phyloP scores from a whole-genome alignment of 2,797 vertebrate genomes.

The Echeneis naucrates region DNA sequence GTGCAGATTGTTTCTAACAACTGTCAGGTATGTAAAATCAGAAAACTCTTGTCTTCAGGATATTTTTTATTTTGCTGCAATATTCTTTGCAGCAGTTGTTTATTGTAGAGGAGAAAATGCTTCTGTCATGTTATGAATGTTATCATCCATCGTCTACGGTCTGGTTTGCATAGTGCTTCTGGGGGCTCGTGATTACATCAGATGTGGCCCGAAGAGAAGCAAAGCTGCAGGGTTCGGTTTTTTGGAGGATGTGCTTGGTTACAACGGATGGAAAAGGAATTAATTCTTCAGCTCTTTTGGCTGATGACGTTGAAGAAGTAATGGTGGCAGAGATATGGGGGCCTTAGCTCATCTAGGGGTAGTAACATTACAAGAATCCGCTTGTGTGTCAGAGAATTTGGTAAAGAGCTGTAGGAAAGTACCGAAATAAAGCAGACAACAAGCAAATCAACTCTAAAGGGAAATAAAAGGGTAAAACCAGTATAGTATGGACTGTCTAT shows the following conservation, averaged over 20 bases:
- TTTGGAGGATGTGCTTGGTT: slow-evolving; percentile 3
- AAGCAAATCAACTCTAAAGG: not conserved
- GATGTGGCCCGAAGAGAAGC: slow-evolving; percentile 28
- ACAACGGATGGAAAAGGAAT: slow-evolving; percentile 14
- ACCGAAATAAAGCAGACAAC: not conserved
- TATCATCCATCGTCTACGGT: slow-evolving; percentile 72
- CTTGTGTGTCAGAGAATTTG: not conserved
- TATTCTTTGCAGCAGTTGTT: slow-evolving; percentile 46
- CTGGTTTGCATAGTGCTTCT: slow-evolving; percentile 56
- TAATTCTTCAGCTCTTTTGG: slow-evolving; percentile 14
- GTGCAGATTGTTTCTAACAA: no score
- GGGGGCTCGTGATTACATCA: slow-evolving; percentile 60
- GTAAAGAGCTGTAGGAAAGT: slow-evolving; percentile 31
- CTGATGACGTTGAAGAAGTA: slow-evolving; percentile 14
- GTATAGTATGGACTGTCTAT: slow-evolving; percentile 1
- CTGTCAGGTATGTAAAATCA: not conserved
- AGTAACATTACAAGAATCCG: not conserved
- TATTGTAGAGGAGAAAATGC: slow-evolving; percentile 43
- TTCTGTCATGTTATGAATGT: slow-evolving; percentile 62
- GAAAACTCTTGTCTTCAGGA: not conserved
- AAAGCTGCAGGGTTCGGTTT: slow-evolving; percentile 22
- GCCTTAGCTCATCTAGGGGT: not conserved
- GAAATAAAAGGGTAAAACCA: not conserved
- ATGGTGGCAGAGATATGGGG: slow-evolving; percentile 2
- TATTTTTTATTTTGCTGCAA: not conserved